These are phyloP conservation scores for Escarpia spicata DNA, from an alignment of 2,888 invertebrate genomes.

Conservation along the genomic window DNA sequence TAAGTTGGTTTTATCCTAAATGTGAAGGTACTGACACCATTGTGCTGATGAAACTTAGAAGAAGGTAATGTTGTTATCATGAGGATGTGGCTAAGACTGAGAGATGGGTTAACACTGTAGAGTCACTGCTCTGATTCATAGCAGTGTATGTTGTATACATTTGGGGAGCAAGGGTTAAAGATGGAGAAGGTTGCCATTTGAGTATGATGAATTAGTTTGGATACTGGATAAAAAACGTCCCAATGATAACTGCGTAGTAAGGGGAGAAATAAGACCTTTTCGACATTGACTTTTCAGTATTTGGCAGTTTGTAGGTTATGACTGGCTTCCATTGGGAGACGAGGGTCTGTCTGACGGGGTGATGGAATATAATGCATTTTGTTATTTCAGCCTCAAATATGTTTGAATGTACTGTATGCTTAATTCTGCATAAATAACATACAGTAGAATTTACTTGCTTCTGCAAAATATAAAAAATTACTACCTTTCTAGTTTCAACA, in stretches of 20 bases:
- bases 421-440: no score
- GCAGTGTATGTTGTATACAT: background rate
- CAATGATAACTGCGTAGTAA: background rate
- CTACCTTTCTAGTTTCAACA: background rate
- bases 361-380: background rate
- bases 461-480: no score
- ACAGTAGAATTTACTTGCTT: no score
- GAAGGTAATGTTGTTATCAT: background rate
- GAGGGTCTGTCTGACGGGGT: background rate
- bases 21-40: background rate
- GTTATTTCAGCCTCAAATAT: background rate
- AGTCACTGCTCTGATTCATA: background rate
- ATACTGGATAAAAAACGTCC: background rate
- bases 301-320: background rate
- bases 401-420: background rate
- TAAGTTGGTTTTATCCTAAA: background rate
- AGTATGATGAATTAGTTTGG: constrained; percentile 16
- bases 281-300: background rate
- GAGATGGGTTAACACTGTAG: background rate
- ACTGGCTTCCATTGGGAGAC: background rate
- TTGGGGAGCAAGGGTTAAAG: background rate
- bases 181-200: constrained; percentile 9
- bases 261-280: background rate
- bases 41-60: background rate
- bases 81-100: background rate